These are phyloP conservation scores for Montipora capitata DNA, from an alignment of 92 coral and sea anemone genomes.

Conservation along the genomic window DNA sequence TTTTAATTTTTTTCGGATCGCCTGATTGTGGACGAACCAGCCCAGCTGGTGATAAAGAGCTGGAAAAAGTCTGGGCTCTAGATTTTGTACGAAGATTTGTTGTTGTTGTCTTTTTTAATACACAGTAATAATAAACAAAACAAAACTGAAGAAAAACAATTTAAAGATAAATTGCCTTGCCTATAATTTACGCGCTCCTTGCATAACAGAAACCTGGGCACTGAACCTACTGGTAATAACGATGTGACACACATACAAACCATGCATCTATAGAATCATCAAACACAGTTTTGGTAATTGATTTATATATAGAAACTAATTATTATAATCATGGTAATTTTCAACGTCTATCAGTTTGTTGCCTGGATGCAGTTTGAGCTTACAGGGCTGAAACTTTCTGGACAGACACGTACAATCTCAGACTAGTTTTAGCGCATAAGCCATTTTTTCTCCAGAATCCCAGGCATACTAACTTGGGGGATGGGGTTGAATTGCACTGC, in stretches of 20 bases:
- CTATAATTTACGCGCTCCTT: too few relatives aligned
- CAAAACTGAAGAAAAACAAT: not conserved
- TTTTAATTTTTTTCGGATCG: not conserved
- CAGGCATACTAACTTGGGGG: not conserved
- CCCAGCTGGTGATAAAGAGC: not conserved
- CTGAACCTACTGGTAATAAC: not conserved
- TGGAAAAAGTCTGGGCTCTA: not conserved
- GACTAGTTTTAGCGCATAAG: not conserved
- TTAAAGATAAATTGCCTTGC: not conserved
- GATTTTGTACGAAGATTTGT: not conserved
- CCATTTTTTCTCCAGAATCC: not conserved
- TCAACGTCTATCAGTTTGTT: not conserved
- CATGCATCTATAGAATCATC: not conserved
- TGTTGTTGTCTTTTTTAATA: not conserved
- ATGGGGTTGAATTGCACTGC: not conserved
- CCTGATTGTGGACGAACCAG: conserved; percentile 1
- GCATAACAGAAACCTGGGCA: too few relatives aligned
- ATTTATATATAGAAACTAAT: not conserved
- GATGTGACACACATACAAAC: not conserved
- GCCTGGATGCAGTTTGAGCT: not conserved
- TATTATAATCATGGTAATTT: not conserved
- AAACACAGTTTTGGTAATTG: not conserved
- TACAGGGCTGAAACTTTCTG: not conserved
- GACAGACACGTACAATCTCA: not conserved
- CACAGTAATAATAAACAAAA: not conserved